Base-by-base conservation (phyloP, 2,113 vertebrate genomes). In the Dicerorhinus sumatrensis region DNA sequence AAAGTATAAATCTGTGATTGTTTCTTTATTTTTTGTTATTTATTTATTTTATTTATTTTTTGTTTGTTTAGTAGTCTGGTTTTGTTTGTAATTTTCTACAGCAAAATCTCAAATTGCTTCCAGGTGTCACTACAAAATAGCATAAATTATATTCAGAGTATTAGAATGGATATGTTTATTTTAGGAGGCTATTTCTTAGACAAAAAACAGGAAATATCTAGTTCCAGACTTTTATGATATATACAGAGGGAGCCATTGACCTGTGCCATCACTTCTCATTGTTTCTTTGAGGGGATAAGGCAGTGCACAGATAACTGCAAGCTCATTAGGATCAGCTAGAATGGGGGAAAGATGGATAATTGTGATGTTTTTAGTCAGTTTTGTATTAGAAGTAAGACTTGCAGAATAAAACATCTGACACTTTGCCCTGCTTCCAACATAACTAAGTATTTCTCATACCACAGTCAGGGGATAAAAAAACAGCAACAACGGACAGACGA, bases 81-180 rank as follows among this genome's bases (percentile, higher is more conserved):
- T 90, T 91, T 54, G 1, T 48, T 89, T 88, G 16, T 97, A 48
- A 92, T 76, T 76, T 93, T 75, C 84, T 72, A 87, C 10, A 92
- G 14, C 11, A 82, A 82, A 90, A 51, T 89, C 17, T 90, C 31
- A 42, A 51, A 91, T 81, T 5, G 33, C 18, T 39, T 73, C 86
- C 21, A 39, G 11, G 25, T 82, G 2, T 72, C 25, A 56, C 29
- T 80, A 92, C 31, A 91, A 83, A 75, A 67, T 27, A 54, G 20
- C 9, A 12, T 73, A 79, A 48, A 3, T 67, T 72, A 33, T 72
- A 82, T 8, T 87, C 56, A 31, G 23, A 84, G 3, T 39, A 48
- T 91, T 63, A 76, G 5, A 91, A 80, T 60, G 8, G 17, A 42
- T 31, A 46, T 46, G 72, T 31, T 94, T 72, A 69, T 89, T 79